These are phyloP conservation scores for Drosophila elegans DNA, from an alignment of 1,140 invertebrate genomes.

Conservation along the genomic window DNA sequence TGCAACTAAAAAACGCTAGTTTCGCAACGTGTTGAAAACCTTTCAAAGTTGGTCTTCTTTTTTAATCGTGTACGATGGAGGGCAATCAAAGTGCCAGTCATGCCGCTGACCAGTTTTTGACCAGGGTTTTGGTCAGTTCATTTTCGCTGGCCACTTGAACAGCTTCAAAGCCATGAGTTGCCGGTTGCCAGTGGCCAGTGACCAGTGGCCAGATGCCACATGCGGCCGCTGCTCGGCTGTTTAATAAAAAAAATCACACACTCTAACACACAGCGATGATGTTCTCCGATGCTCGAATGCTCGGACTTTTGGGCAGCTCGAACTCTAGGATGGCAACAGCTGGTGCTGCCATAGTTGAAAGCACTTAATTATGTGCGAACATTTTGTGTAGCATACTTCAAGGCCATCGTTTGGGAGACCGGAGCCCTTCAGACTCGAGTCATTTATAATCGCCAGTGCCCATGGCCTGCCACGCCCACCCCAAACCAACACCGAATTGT, in stretches of 20 bases:
- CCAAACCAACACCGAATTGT: background rate
- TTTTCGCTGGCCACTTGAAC: constrained; percentile 16
- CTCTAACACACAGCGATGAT: constrained; percentile 4
- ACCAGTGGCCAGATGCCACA: constrained; percentile 5
- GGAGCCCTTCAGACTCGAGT: background rate
- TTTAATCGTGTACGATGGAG: background rate
- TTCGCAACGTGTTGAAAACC: too few species aligned
- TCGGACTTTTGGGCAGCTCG: constrained; percentile 12
- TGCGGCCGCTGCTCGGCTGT: constrained; percentile 11
- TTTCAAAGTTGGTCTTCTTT: background rate
- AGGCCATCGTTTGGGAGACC: background rate
- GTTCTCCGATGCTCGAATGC: background rate
- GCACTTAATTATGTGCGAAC: constrained; percentile 63
- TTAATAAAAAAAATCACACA: constrained; percentile 27
- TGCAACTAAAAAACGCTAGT: too few species aligned
- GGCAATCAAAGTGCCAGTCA: constrained; percentile 27
- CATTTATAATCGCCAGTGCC: constrained; percentile 47
- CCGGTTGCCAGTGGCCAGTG: constrained; percentile 2
- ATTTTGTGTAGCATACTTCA: constrained; percentile 37
- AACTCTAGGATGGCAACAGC: constrained; percentile 25
- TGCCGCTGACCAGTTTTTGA: constrained; percentile 3
- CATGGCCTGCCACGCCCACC: constrained; percentile 23
- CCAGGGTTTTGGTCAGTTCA: constrained; percentile 18
- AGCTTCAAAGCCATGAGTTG: constrained; percentile 12
- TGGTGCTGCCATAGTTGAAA: constrained; percentile 34